Conservation (phyloP, 2,888 invertebrate genomes). For the Epistrophe grossulariae region DNA sequence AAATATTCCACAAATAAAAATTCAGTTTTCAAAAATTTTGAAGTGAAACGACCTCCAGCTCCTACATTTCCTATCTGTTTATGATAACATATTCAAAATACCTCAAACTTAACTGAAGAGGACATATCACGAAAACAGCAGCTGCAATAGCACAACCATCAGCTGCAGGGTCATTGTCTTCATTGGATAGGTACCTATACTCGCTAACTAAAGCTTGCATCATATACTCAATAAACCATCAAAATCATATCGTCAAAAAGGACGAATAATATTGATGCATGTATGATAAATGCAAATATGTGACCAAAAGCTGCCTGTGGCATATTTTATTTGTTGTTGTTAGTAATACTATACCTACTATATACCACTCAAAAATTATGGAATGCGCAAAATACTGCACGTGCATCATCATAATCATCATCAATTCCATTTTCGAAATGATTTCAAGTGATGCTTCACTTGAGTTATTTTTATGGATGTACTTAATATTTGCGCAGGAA, state of each 20-base stretch:
- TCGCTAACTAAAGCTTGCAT: neutral
- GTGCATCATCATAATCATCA: neutral
- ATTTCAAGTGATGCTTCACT: constrained; percentile 18
- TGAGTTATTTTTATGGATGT: neutral
- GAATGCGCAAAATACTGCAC: constrained; percentile 11
- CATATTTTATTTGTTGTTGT: neutral
- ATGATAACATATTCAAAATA: neutral
- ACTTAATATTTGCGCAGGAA: neutral
- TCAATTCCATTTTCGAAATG: constrained; percentile 2
- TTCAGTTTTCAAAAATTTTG: neutral
- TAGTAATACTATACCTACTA: neutral
- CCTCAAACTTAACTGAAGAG: neutral
- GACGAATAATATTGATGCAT: constrained; percentile 16
- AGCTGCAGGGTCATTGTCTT: constrained; percentile 6
- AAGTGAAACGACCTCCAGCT: neutral
- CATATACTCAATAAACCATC: neutral
- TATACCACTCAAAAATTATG: constrained; percentile 1
- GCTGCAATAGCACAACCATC: neutral
- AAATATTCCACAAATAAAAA: too few species aligned
- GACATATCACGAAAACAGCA: neutral
- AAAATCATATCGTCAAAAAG: neutral
- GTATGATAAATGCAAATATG: neutral
- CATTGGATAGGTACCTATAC: neutral
- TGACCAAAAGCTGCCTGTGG: neutral
- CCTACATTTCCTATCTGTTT: neutral